phyloP scores from a whole-genome alignment of 2,888 invertebrate genomes.

The Metacarcinus magister region DNA sequence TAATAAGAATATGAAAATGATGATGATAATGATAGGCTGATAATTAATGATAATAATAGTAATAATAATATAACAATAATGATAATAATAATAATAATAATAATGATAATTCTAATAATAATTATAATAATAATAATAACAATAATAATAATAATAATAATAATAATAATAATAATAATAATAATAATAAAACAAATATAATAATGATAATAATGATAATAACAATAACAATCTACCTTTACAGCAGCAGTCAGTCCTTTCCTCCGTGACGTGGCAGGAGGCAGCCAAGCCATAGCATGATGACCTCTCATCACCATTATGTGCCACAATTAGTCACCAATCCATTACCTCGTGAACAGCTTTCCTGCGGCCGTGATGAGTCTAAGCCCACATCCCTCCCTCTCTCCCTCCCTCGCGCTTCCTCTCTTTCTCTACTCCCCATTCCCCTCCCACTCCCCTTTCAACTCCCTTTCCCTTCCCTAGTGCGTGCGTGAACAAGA shows the following conservation, averaged over 20 bases:
- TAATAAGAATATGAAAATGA: too few species aligned
- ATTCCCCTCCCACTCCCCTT: neutral
- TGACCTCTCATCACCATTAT: neutral
- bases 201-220: neutral
- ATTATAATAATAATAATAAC: too few species aligned
- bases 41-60: too few species aligned
- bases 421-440: slow-evolving; percentile 10
- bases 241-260: neutral
- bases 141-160: too few species aligned
- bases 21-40: too few species aligned
- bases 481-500: slow-evolving; percentile 66
- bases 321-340: neutral
- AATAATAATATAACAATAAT: too few species aligned
- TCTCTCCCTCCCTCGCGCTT: neutral
- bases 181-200: neutral
- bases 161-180: too few species aligned
- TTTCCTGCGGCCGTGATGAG: neutral
- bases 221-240: neutral
- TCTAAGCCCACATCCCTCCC: neutral
- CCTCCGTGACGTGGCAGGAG: neutral
- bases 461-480: neutral
- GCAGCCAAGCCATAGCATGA: neutral
- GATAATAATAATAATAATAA: too few species aligned
- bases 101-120: too few species aligned
- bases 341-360: neutral